Evolutionary conservation across 2,888 invertebrate species (phyloP).

Genomic region (Lasioglossum figueresi): DNA sequence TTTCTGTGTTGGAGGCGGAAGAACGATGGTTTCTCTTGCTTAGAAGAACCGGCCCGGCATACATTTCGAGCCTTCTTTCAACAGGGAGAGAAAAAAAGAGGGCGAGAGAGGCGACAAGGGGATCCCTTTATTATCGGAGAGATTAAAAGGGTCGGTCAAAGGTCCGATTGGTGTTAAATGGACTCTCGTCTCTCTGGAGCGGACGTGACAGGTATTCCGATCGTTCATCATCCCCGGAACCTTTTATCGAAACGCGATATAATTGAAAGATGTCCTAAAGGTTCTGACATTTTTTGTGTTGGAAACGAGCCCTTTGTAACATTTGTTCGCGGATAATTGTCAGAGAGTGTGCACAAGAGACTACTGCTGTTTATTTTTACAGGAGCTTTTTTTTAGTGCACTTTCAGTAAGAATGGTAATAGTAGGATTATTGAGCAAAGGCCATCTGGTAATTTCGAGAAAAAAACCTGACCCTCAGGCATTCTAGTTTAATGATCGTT

Average conservation of each 20-base stretch:
- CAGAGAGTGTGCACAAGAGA: background rate
- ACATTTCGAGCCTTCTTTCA: background rate
- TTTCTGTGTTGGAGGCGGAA: slow-evolving; percentile 20
- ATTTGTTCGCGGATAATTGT: background rate
- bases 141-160: slow-evolving; percentile 45
- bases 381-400: background rate
- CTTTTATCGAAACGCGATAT: slow-evolving; percentile 3
- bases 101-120: background rate
- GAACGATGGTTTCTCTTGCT: slow-evolving; percentile 32
- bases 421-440: background rate
- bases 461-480: background rate
- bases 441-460: background rate
- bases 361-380: background rate
- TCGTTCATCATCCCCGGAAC: background rate
- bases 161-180: slow-evolving; percentile 36
- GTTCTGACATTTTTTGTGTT: background rate
- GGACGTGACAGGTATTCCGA: slow-evolving; percentile 22
- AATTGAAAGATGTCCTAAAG: background rate
- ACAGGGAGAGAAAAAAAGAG: background rate
- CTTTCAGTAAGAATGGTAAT: background rate
- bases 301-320: background rate
- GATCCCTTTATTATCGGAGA: slow-evolving; percentile 10
- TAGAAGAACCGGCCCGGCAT: background rate
- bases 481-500: background rate
- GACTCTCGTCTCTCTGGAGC: slow-evolving; percentile 5